Percentiles rank a stretch among this genome's conserved stretches.
These are phyloP conservation scores for Cecidostiba fungosa DNA, from an alignment of 2,888 invertebrate genomes.

Conservation along the genomic window DNA sequence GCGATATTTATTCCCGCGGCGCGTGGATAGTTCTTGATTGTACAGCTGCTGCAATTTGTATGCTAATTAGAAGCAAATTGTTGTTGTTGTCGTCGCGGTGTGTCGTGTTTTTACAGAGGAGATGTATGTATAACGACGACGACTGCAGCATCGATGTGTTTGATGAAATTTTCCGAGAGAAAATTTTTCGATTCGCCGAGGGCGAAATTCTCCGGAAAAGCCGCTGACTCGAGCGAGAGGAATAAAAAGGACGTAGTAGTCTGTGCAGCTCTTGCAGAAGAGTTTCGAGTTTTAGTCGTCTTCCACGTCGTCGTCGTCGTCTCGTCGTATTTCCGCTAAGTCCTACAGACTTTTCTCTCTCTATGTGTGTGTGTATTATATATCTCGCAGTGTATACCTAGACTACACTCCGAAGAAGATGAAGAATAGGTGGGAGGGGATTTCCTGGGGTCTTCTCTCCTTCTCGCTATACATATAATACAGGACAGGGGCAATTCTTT, in stretches of 20 bases:
- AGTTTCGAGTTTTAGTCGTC: conserved; percentile 59
- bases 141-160: too few relatives aligned
- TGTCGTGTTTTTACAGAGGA: too few relatives aligned
- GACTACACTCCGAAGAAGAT: conserved; percentile 34
- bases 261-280: background rate
- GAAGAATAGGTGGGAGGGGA: conserved; percentile 52
- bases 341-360: conserved; percentile 42
- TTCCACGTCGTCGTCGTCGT: conserved; percentile 38
- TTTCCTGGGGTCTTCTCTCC: conserved; percentile 29
- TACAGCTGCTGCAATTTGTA: background rate
- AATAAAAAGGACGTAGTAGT: background rate
- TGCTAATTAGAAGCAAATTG: background rate
- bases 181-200: background rate
- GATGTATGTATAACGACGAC: too few relatives aligned
- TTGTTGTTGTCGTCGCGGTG: background rate
- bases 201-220: conserved; percentile 50
- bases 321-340: conserved; percentile 42
- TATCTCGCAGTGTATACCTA: background rate
- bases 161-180: background rate
- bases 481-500: conserved; percentile 67
- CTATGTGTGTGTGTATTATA: background rate
- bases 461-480: conserved; percentile 15
- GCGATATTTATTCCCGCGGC: background rate
- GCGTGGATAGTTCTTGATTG: background rate
- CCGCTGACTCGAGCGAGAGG: conserved; percentile 33